A percentile compares a stretch with the other conserved stretches of the same genome.
These are phyloP conservation scores for Crocuta crocuta DNA, from an alignment of 2,113 vertebrate genomes.

Conservation along the genomic window DNA sequence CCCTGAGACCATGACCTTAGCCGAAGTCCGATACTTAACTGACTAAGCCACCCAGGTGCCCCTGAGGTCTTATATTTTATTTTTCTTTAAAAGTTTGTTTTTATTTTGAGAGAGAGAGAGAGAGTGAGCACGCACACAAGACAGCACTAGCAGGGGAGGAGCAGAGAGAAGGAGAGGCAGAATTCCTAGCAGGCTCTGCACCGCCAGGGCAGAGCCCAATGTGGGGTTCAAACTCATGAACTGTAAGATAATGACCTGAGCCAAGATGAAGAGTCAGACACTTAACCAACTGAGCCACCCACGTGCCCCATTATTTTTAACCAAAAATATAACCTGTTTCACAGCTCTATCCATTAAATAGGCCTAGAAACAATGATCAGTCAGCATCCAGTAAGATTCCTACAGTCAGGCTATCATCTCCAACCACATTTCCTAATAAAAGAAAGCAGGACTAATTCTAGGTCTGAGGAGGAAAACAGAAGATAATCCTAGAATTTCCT, in stretches of 20 bases:
- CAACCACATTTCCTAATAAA: neutral
- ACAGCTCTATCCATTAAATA: neutral
- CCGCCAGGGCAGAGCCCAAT: neutral
- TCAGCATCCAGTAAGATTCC: neutral
- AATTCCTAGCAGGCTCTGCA: too few species aligned
- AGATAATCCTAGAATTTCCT: neutral
- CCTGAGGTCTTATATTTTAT: too few species aligned
- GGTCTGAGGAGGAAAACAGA: neutral
- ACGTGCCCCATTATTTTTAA: neutral
- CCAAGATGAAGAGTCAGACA: neutral
- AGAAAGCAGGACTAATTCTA: neutral
- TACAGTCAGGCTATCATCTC: neutral
- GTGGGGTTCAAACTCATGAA: neutral
- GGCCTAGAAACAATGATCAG: neutral
- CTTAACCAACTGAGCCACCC: neutral
- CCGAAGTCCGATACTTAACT: too few species aligned
- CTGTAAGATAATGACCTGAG: neutral
- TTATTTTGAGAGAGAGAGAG: too few species aligned
- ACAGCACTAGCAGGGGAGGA: too few species aligned
- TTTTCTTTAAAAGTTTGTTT: too few species aligned
- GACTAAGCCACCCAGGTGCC: too few species aligned
- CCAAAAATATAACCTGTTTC: neutral
- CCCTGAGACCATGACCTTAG: too few species aligned
- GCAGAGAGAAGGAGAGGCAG: too few species aligned
- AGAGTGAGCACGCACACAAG: fast-evolving